phyloP scores from a whole-genome alignment of 2,113 vertebrate genomes.

The Ochotona curzoniae region DNA sequence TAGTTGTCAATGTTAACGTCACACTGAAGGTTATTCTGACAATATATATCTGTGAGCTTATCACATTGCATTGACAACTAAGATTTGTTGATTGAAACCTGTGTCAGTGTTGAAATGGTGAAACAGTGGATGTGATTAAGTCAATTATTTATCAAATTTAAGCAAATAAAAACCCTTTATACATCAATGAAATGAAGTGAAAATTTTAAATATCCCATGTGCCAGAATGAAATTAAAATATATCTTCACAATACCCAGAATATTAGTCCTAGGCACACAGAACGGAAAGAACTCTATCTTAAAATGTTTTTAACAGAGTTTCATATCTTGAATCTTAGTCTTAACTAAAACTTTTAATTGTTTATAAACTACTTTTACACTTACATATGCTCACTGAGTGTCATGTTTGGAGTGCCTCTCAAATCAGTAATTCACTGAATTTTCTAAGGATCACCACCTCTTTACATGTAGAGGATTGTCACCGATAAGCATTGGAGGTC shows the following conservation, averaged over 20 bases:
- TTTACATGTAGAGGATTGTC: not conserved
- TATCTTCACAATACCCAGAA: not conserved
- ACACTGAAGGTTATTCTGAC: not conserved
- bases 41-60: not conserved
- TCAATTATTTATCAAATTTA: not conserved
- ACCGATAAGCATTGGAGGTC: not conserved
- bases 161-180: conserved; percentile 9
- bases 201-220: not conserved
- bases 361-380: not conserved
- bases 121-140: not conserved
- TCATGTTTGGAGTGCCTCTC: not conserved
- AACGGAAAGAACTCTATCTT: not conserved
- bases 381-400: not conserved
- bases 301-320: not conserved
- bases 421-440: not conserved
- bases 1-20: not conserved
- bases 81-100: not conserved
- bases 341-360: not conserved
- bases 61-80: not conserved
- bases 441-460: not conserved
- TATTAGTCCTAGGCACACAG: not conserved
- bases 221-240: not conserved
- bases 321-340: not conserved
- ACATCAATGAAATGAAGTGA: not conserved
- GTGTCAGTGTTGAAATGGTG: not conserved